Percentiles rank a stretch among this genome's conserved stretches.
Conservation (phyloP, 2,888 invertebrate genomes). For the Nephrotoma guestfalica region DNA sequence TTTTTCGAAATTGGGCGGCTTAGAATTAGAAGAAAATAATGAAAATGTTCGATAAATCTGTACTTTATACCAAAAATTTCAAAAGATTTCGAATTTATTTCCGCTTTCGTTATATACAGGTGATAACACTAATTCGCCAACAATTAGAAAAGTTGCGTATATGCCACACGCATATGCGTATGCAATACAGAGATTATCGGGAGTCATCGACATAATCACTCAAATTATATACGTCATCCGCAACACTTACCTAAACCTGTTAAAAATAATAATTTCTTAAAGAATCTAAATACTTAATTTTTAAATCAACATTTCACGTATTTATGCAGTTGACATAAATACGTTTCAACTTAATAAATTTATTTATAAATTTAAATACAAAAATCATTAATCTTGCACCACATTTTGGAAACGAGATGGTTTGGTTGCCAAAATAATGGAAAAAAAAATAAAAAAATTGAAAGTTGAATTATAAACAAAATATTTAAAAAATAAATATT, state of each 20-base stretch:
- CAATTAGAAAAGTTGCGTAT: too few relatives aligned
- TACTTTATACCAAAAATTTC: too few relatives aligned
- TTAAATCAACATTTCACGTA: background rate
- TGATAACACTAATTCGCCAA: too few relatives aligned
- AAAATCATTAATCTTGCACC: background rate
- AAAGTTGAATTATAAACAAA: background rate
- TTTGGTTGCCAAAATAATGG: background rate
- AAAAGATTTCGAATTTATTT: too few relatives aligned
- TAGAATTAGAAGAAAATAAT: too few relatives aligned
- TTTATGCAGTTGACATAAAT: background rate
- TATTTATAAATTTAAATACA: background rate
- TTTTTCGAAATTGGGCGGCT: too few relatives aligned
- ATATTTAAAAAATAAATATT: background rate
- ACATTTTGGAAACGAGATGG: background rate
- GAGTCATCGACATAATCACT: background rate
- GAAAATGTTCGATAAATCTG: too few relatives aligned
- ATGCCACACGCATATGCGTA: too few relatives aligned
- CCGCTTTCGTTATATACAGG: too few relatives aligned
- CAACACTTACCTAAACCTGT: background rate
- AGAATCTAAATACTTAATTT: background rate
- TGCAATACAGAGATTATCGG: too few relatives aligned
- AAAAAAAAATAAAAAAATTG: background rate
- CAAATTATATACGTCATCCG: background rate
- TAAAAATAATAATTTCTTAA: background rate
- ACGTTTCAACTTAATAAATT: background rate